phyloP scores from a whole-genome alignment of 1,140 invertebrate species.

The Macrobrachium nipponense region DNA sequence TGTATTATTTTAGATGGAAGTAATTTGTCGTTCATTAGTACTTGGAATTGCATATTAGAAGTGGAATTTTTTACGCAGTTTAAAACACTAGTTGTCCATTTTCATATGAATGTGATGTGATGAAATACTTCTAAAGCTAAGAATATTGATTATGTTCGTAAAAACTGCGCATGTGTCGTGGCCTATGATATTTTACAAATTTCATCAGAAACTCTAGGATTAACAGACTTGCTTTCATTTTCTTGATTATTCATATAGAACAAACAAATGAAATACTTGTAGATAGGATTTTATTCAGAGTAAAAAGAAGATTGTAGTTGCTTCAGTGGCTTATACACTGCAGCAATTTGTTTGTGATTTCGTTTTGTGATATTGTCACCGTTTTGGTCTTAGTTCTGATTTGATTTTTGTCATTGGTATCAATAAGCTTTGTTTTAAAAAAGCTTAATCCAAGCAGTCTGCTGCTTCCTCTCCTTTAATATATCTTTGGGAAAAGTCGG shows the following conservation, averaged over 20 bases:
- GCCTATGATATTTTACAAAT: neutral
- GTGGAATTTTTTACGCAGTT: no score
- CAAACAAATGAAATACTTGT: neutral
- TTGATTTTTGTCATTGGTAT: no score
- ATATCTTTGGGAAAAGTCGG: no score
- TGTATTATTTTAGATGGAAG: no score
- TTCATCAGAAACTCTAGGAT: conserved; percentile 2
- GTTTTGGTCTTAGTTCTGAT: neutral
- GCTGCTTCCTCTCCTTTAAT: no score
- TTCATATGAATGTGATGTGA: no score
- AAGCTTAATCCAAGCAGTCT: no score
- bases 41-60: no score
- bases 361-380: neutral
- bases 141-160: no score
- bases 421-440: no score
- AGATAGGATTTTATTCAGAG: conserved; percentile 9
- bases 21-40: no score
- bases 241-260: conserved; percentile 2
- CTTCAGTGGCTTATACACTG: neutral
- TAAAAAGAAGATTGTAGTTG: conserved; percentile 19
- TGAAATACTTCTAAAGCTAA: neutral
- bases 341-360: neutral
- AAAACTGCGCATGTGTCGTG: neutral
- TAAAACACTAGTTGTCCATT: no score
- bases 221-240: conserved; percentile 35